Evolutionary conservation across 2,113 vertebrate species (phyloP), one percentile per base, ranked within the genome.

Genomic region (Acrocephalus kingi): DNA sequence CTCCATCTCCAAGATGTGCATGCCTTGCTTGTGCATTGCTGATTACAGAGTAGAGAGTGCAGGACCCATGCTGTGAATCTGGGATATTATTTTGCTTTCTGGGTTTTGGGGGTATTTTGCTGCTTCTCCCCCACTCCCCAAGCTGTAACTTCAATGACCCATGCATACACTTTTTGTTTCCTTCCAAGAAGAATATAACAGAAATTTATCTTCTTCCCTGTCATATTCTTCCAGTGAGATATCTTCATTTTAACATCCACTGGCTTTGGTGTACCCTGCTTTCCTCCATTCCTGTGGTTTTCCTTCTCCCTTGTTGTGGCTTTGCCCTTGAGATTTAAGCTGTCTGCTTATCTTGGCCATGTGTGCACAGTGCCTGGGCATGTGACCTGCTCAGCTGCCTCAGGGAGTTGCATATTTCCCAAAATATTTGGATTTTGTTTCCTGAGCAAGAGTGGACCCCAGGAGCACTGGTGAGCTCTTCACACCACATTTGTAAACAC

Each of bases 271-370:
- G 59, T 54, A 69, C 49, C 28, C 49, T 82, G 45, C 56, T 41
- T 81, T 78, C 55, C 12, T 43, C 67, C 21, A 18, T 86, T 94
- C 83, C 68, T 55, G 27, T 86, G 59, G 59, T 46, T 88, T 88
- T 92, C 39, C 51, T 83, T 66, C 41, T 58, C 49, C 51, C 14
- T 71, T 11, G 0, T 16, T 86, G 83, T 77, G 90, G 69, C 35
- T 95, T 86, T 96, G 88, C 46, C 94, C 94, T 90, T 96, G 90
- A 92, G 83, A 55, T 88, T 90, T 88, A 67, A 96, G 86, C 76
- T 90, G 75, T 84, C 79, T 95, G 82, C 76, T 96, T 95, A 92
- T 86, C 85, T 94, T 88, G 85, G 72, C 72, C 68, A 43, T 41
- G 93, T 24, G 54, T 85, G 91, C 46, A 41, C 45, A 54, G 37